Conservation (phyloP, 1,140 invertebrate genomes). For the Drosophila funebris region DNA sequence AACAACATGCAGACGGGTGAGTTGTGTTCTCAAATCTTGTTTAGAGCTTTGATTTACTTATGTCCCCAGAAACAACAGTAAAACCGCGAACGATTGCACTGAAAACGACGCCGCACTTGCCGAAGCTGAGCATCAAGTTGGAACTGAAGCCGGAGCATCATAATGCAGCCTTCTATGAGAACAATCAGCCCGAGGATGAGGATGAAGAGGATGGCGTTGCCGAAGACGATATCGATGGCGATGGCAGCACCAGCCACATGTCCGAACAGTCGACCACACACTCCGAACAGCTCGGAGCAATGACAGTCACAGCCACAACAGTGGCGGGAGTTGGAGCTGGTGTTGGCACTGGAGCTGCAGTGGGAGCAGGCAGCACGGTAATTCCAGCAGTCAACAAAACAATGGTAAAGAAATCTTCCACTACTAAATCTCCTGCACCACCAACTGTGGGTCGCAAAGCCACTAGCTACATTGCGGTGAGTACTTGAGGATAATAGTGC, state of each 20-base stretch:
- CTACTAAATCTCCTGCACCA: constrained; percentile 83
- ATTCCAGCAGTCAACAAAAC: constrained; percentile 49
- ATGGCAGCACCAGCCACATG: constrained; percentile 67
- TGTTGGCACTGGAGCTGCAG: constrained; percentile 1
- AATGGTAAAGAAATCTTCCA: constrained; percentile 79
- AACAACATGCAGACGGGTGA: constrained; percentile 50
- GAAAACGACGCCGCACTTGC: constrained; percentile 78
- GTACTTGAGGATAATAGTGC: constrained; percentile 81
- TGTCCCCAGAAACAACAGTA: constrained; percentile 29
- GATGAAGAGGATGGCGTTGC: constrained; percentile 49
- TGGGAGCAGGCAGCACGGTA: constrained; percentile 41
- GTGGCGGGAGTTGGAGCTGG: not conserved
- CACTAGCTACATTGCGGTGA: constrained; percentile 87
- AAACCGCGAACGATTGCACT: constrained; percentile 78
- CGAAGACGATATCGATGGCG: constrained; percentile 61
- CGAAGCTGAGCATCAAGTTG: constrained; percentile 77
- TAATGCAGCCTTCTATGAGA: constrained; percentile 79
- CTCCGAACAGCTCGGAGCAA: constrained; percentile 46
- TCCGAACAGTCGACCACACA: constrained; percentile 73
- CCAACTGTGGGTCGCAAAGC: constrained; percentile 86
- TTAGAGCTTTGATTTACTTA: not conserved
- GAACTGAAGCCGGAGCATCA: constrained; percentile 81
- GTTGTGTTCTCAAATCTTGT: not conserved
- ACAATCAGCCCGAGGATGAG: constrained; percentile 63
- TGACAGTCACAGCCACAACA: constrained; percentile 6